Percentiles rank a stretch among this genome's conserved stretches.
These are phyloP conservation scores for Aix galericulata DNA, from an alignment of 2,113 vertebrate species.

Conservation along the genomic window DNA sequence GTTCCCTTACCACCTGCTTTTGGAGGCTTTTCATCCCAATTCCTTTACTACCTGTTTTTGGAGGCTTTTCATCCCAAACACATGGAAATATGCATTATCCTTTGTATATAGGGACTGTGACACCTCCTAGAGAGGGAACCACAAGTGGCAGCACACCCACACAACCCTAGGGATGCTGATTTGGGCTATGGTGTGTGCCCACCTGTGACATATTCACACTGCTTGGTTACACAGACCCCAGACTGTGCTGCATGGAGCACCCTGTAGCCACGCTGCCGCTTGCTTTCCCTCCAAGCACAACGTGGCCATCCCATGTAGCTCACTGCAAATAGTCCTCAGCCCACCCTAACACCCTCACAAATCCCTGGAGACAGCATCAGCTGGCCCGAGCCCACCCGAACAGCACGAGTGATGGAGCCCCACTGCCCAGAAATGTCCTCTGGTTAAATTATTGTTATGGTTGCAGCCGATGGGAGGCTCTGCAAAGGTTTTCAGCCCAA, in stretches of 20 bases:
- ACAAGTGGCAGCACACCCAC: background rate
- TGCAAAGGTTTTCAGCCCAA: background rate
- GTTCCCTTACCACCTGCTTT: background rate
- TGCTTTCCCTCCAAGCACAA: background rate
- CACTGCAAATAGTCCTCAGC: background rate
- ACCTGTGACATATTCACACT: background rate
- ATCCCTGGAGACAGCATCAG: background rate
- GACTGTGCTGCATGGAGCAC: background rate
- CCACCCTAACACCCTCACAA: background rate
- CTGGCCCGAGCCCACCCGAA: background rate
- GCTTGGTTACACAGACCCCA: background rate
- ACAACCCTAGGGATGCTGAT: too few relatives aligned
- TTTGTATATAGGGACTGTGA: background rate
- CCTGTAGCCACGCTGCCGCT: background rate
- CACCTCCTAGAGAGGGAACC: background rate
- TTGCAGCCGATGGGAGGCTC: rapidly evolving
- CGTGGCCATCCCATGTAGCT: rapidly evolving
- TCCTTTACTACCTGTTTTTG: background rate
- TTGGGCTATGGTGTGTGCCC: too few relatives aligned
- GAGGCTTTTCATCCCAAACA: background rate
- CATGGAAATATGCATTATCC: background rate
- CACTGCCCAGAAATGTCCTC: background rate
- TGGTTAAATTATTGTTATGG: rapidly evolving
- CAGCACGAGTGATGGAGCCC: background rate
- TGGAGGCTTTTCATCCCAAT: background rate